Base-by-base conservation (phyloP, 2,888 invertebrate genomes). In the Spilarctia lutea region DNA sequence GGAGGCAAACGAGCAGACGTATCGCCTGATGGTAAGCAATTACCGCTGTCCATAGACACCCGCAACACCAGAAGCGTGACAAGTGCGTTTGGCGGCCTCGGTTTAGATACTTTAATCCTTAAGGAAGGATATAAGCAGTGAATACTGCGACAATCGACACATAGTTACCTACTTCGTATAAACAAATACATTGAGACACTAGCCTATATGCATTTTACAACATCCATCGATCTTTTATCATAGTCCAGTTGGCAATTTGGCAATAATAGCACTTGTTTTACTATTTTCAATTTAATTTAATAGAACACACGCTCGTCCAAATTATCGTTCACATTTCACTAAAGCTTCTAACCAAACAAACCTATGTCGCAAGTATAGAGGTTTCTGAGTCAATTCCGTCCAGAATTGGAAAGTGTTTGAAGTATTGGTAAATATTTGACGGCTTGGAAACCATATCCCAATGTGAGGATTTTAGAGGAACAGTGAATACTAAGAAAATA, bases 351-450 rank as follows among this genome's bases (percentile, higher is more conserved):
- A 73, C 69, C 73, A 69, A 73, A 73, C 63, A 56, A 52, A 39
- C 69, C 48, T 65, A 65, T 73, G 65, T 73, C n/a, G 48, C 69
- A 52, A 24, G 65, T 73, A 69, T 63, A 63, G 52, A 39, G 30
- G 73, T 65, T 39, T 65, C 52, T 73, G 68, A 72, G 68, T 68
- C 71, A 72, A 75, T 75, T 63, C 68, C 65, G 39, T 65, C 20
- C 52, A 30, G 68, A 68, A 72, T 74, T 48, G 67, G 65, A 24
- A 65, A 68, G 71, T 75, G 71, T 75, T 72, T 75, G 75, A 67
- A 63, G 30, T 39, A 52, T 56, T 33, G 33, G 71, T 71, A 75
- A 75, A 75, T 72, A 75, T 75, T 75, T 72, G 75, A 52, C 20
- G 39, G 20, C 69, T 69, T 42, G 30, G 52, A n/a, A 73, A 73